Base-by-base conservation (phyloP, 1,140 invertebrate genomes). In the Magallana ariakensis region DNA sequence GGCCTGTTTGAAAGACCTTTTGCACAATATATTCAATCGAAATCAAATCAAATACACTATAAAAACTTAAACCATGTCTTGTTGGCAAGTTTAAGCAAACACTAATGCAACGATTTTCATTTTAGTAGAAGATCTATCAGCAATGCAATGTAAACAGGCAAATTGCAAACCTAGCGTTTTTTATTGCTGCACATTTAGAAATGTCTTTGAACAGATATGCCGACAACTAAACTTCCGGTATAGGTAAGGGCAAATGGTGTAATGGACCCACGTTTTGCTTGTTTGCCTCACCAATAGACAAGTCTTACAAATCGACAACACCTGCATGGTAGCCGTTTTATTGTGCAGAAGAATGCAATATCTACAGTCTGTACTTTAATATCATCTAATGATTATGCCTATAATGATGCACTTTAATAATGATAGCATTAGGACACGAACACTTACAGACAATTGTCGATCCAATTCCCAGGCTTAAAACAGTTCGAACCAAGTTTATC, bases 391-490 rank as follows among this genome's bases (percentile, higher is more conserved):
- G n/a, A n/a, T n/a, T n/a, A n/a, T n/a, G n/a, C n/a, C n/a, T 46
- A 46, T 46, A 4, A 46, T 5, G 33, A 46, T 46, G 33, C 33
- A 46, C 33, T 46, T 4, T 46, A 46, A 46, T 46, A 46, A 46
- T 46, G 33, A 46, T 46, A 5, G 33, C 33, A 46, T 46, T 46
- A 46, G 33, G 33, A 46, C 33, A 4, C 33, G 3, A 46, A 60
- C 13, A 91, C 91, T 89, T 88, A 92, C 92, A 86, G n/a, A 92
- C 62, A 10, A 92, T 89, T 15, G 90, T 87, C 1, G 91, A 89
- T 13, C 89, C 90, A 15, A 92, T 83, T 13, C 80, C 90, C 0
- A 92, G 60, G 22, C 88, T 89, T 56, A 91, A 91, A 4, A 89
- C 26, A 7, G 90, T 89, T 88, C 91, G 81, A 7, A 92, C 26